Percentiles rank a stretch among this genome's conserved stretches.
Evolutionary conservation across 2,113 vertebrate species (phyloP).

Genomic region (Scomber scombrus): DNA sequence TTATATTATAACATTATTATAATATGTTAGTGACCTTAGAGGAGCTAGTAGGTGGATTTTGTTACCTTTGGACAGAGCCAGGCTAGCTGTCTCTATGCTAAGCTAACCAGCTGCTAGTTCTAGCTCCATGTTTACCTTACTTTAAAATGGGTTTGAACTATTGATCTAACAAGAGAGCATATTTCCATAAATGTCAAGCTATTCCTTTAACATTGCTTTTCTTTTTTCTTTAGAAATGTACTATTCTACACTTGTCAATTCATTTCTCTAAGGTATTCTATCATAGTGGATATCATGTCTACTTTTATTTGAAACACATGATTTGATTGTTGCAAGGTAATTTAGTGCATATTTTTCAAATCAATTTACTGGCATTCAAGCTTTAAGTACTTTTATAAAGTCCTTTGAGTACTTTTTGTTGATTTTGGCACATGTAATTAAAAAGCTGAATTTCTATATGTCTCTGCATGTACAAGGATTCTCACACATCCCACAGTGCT

Average conservation of each 20-base stretch:
- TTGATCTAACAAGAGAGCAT: too few relatives aligned
- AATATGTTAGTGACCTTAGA: too few relatives aligned
- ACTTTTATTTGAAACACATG: conserved; percentile 7
- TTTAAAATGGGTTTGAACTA: too few relatives aligned
- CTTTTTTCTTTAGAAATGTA: background rate
- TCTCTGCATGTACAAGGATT: conserved; percentile 4
- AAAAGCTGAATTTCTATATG: background rate
- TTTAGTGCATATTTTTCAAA: background rate
- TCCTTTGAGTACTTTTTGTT: background rate
- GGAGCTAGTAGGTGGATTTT: too few relatives aligned
- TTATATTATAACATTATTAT: too few relatives aligned
- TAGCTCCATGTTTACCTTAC: background rate
- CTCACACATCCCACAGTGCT: conserved; percentile 9
- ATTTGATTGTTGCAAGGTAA: background rate
- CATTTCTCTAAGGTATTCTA: background rate
- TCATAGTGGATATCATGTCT: conserved; percentile 17
- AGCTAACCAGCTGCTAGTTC: too few relatives aligned
- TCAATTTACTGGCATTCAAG: background rate
- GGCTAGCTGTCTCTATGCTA: background rate
- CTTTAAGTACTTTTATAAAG: background rate
- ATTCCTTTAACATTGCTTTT: background rate
- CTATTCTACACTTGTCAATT: background rate
- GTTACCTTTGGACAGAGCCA: background rate
- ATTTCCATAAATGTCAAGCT: too few relatives aligned
- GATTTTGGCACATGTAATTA: background rate